Evolutionary conservation across 2,797 vertebrate species (phyloP), one percentile per base, ranked within the genome.

Genomic region (Chiroxiphia lanceolata): DNA sequence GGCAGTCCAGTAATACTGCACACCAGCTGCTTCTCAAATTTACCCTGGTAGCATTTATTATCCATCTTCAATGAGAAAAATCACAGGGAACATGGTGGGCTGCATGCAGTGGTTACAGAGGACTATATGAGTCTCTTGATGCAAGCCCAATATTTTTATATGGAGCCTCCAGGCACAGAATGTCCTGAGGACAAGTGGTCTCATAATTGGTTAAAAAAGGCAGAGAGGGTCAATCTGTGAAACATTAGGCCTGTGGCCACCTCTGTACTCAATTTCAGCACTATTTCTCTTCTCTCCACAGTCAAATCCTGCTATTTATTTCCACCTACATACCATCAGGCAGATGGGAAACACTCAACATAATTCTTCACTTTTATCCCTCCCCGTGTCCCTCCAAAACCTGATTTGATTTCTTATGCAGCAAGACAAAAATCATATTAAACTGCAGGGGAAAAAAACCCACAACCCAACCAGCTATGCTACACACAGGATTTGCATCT

Each of bases 351-450:
- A 69, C 68, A 79, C 59, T 90, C 74, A 29, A 81, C 81, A 11
- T 71, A 83, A 94, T 92, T 90, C 90, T 44, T 51, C 77, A 10
- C 74, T 90, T 64, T 84, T 67, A 83, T 76, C 67, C 36, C 60
- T 74, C 65, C 68, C 74, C 1, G 3, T 56, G 79, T 74, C 82
- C 54, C 85, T 93, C 85, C 81, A 67, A 87, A 94, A 88, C 81
- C 84, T 57, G 72, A 87, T 91, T 60, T 64, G 54, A 50, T 84
- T 91, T 88, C 74, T 60, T 80, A 47, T 56, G 85, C 83, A 76
- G 38, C 44, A 50, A 94, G 74, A 92, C 77, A 93, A 95, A 96
- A 94, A 87, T 77, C 59, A 64, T 27, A 83, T 85, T 83, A 83
- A 94, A 88, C 38, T 42, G 65, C 56, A n/a, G 14, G 18, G 8